Evolutionary conservation across 2,797 vertebrate genomes (phyloP).

Genomic region (Macroramphosus scolopax): DNA sequence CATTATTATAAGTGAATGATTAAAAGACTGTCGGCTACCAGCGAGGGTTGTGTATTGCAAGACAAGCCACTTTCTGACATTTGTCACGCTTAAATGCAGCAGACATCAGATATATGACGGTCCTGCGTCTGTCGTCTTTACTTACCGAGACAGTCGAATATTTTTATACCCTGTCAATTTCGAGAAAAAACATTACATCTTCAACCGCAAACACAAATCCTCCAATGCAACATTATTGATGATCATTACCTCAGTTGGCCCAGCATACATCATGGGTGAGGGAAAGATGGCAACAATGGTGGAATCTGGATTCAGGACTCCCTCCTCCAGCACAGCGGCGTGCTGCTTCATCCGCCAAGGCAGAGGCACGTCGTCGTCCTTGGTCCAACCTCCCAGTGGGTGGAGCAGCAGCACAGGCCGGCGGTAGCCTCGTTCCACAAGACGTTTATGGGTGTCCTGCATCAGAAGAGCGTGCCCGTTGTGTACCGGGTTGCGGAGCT

Average conservation of each 20-base stretch:
- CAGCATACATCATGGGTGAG: conserved; percentile 99
- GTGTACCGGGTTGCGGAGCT: conserved; percentile 95
- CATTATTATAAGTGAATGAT: conserved; percentile 60
- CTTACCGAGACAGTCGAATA: not conserved
- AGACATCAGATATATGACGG: conserved; percentile 17
- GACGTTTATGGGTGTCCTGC: conserved; percentile 93
- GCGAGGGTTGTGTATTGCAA: conserved; percentile 23
- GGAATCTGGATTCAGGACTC: conserved; percentile 84
- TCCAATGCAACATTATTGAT: conserved; percentile 12
- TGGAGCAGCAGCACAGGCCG: conserved; percentile 92
- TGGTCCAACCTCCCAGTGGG: conserved; percentile 96
- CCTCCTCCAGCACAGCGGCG: conserved; percentile 92
- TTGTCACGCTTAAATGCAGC: conserved; percentile 35
- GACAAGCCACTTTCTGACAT: no score
- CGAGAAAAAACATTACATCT: no score
- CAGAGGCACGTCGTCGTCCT: conserved; percentile 94
- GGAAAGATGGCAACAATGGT: conserved; percentile 97
- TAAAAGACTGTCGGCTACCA: conserved; percentile 55
- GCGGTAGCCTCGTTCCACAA: conserved; percentile 90
- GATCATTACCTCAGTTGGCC: conserved; percentile 91
- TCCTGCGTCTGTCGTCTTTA: conserved; percentile 17
- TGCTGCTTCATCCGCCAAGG: conserved; percentile 97
- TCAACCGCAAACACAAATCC: conserved; percentile 16
- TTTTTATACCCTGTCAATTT: conserved; percentile 2
- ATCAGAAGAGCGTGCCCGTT: conserved; percentile 95